Conservation (phyloP, 92 coral and sea anemone genomes). For the Epizoanthus illoricatus region DNA sequence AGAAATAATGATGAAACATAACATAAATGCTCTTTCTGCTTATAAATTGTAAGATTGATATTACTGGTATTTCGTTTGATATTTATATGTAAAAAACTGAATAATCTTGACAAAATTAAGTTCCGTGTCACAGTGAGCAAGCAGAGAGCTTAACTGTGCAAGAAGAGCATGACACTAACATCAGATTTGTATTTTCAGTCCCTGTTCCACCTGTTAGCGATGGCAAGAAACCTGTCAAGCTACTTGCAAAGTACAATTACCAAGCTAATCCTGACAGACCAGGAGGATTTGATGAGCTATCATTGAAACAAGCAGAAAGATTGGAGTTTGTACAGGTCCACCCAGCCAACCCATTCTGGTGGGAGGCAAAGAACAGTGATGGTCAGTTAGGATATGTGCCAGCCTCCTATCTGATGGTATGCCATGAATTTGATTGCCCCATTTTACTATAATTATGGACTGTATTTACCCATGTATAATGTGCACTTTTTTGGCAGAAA, state of each 20-base stretch:
- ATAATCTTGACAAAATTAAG: too few relatives aligned
- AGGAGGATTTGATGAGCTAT: constrained; percentile 93
- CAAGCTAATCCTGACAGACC: constrained; percentile 71
- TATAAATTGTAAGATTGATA: too few relatives aligned
- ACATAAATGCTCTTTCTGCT: too few relatives aligned
- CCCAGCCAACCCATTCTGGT: constrained; percentile 86
- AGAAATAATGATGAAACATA: too few relatives aligned
- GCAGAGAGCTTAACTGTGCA: too few relatives aligned
- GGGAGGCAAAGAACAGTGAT: constrained; percentile 69
- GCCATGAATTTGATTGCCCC: not conserved
- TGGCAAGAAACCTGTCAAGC: constrained; percentile 52
- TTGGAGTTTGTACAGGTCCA: constrained; percentile 74
- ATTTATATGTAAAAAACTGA: too few relatives aligned
- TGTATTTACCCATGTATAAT: too few relatives aligned
- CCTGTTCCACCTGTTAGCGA: constrained; percentile 53
- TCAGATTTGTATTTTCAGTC: constrained; percentile 5
- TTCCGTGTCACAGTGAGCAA: too few relatives aligned
- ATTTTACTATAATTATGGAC: too few relatives aligned
- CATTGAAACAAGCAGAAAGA: constrained; percentile 77
- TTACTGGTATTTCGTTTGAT: too few relatives aligned
- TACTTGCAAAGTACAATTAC: constrained; percentile 89
- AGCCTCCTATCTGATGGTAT: constrained; percentile 87
- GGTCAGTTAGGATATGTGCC: constrained; percentile 84
- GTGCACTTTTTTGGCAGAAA: too few relatives aligned
- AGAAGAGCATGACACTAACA: too few relatives aligned